A percentile compares a stretch with the other conserved stretches of the same genome.
Conservation (phyloP, 2,797 vertebrate species). For the Iguana delicatissima region DNA sequence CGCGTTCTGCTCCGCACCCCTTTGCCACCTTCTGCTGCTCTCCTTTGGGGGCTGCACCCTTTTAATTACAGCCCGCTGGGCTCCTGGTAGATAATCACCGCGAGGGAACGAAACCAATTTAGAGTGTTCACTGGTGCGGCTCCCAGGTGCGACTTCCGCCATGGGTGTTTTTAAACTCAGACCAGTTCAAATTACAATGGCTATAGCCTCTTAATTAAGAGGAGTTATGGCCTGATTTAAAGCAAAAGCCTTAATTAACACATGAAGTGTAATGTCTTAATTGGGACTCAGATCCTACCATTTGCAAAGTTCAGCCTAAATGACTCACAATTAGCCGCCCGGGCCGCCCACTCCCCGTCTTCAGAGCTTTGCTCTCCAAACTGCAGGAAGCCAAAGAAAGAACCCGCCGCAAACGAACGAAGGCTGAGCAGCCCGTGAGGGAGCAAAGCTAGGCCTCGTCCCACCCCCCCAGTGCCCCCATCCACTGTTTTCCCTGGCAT, state of each 20-base stretch:
- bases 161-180: constrained; percentile 82
- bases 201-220: constrained; percentile 86
- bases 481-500: not conserved
- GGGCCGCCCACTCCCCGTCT: constrained; percentile 53
- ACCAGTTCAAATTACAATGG: constrained; percentile 72
- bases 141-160: constrained; percentile 83
- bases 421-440: too few relatives aligned
- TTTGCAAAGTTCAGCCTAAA: constrained; percentile 71
- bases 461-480: too few relatives aligned
- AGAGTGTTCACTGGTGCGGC: constrained; percentile 73
- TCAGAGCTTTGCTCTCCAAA: constrained; percentile 9
- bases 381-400: constrained; percentile 14
- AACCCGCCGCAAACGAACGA: too few relatives aligned
- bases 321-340: constrained; percentile 64
- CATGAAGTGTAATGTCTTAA: constrained; percentile 90
- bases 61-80: constrained; percentile 73
- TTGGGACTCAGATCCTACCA: constrained; percentile 81
- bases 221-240: constrained; percentile 87
- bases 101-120: constrained; percentile 74
- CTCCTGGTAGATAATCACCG: constrained; percentile 66
- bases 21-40: constrained; percentile 35
- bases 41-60: constrained; percentile 61
- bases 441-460: not conserved
- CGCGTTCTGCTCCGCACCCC: not conserved
- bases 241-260: constrained; percentile 88